Base-by-base conservation (phyloP, 2,888 invertebrate species). In the Octonoba sinensis region DNA sequence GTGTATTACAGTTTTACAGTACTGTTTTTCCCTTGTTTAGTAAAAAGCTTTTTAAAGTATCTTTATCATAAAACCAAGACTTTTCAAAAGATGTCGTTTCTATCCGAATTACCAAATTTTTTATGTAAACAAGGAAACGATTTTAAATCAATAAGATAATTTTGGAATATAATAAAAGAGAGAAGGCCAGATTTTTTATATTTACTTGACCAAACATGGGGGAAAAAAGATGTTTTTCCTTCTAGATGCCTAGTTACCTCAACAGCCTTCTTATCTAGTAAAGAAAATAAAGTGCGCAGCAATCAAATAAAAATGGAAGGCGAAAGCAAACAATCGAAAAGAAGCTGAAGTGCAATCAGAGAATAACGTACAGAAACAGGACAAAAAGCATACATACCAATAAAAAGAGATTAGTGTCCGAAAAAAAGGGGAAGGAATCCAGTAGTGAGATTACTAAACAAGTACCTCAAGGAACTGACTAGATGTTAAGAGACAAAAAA, bases 371-470 rank as follows among this genome's bases (percentile, higher is more conserved):
- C 22, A 66, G 54, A 51, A 73, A 47, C 71, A 57, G 24, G n/a
- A 56, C 22, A 60, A 54, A 74, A 66, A 36, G 66, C 51, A 67
- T 77, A 77, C 60, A 67, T 49, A 59, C 54, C 70, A 77, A 77
- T 77, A 77, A 77, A 77, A 64, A 64, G 64, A 70, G 76, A 77
- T 77, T 77, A 77, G 76, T 70, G 70, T 64, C 69, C n/a, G 24
- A 44, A 77, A 54, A 74, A 69, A 62, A 70, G 57, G 24, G 22
- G n/a, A n/a, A 60, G 36, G 57, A 77, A 77, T 77, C 76, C 62
- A 56, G 69, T 70, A 56, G 62, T 54, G 46, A 69, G 70, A 77
- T 76, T 69, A 76, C 60, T 54, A 24, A 18, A 36, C 75, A 36
- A 76, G 67, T 62, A 51, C 49, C 76, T 70, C 20, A 27, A 22